These are phyloP conservation scores for Cercopithecus neglectus DNA, from an alignment of 2,797 vertebrate genomes.

Conservation along the genomic window DNA sequence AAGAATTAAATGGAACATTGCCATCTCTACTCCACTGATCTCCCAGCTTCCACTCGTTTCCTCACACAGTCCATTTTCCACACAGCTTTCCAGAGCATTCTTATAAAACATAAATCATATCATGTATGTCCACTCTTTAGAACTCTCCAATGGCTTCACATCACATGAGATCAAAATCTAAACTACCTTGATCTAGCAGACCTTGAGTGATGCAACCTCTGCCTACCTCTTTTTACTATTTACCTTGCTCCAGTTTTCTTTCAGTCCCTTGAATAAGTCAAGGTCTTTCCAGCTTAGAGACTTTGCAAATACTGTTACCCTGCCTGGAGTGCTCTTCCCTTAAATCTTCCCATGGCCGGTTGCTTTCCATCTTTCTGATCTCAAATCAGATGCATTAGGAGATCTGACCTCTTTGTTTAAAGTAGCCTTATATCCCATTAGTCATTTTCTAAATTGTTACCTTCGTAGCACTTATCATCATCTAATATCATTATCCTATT, in stretches of 20 bases:
- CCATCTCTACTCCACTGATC: background rate
- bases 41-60: background rate
- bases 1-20: constrained; percentile 42
- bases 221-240: background rate
- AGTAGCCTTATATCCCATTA: background rate
- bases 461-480: background rate
- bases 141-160: background rate
- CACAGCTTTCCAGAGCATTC: background rate
- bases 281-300: background rate
- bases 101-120: constrained; percentile 42
- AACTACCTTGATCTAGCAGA: background rate
- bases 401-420: background rate
- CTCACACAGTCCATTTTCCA: background rate
- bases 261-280: constrained; percentile 8
- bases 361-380: constrained; percentile 32
- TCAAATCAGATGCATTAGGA: background rate
- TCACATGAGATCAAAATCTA: constrained; percentile 35
- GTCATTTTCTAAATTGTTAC: constrained; percentile 9
- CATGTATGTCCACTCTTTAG: background rate
- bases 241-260: background rate
- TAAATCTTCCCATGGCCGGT: background rate
- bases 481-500: constrained; percentile 17
- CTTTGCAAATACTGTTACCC: background rate
- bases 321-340: background rate
- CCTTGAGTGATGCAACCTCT: background rate